These are phyloP conservation scores for Hyles euphorbiae DNA, from an alignment of 1,140 invertebrate genomes.

Conservation along the genomic window DNA sequence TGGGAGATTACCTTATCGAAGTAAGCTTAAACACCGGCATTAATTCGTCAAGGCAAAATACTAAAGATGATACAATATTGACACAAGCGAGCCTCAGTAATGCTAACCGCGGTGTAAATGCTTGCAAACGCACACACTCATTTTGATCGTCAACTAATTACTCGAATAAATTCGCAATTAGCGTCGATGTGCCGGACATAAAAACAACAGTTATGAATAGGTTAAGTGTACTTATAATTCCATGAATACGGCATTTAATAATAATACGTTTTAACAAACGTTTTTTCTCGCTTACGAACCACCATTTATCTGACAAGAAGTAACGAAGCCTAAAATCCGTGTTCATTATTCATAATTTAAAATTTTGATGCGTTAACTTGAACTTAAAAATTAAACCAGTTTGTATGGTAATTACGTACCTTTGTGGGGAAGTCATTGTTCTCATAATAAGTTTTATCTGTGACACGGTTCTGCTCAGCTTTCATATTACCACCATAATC, in stretches of 20 bases:
- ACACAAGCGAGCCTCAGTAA: too few species aligned
- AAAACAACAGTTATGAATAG: constrained; percentile 9
- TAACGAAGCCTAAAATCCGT: constrained; percentile 65
- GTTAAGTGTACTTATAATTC: constrained; percentile 7
- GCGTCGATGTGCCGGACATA: constrained; percentile 5
- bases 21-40: too few species aligned
- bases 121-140: neutral
- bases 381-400: constrained; percentile 50
- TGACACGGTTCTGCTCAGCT: constrained; percentile 5
- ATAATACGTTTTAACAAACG: constrained; percentile 43
- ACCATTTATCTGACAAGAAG: constrained; percentile 55
- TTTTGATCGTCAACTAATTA: constrained; percentile 13
- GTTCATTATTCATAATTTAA: constrained; percentile 61
- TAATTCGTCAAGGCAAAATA: too few species aligned
- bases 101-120: too few species aligned
- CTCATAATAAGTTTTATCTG: constrained; percentile 22
- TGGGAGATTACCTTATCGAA: too few species aligned
- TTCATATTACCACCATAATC: constrained; percentile 1
- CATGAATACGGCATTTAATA: constrained; percentile 23
- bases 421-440: constrained; percentile 50
- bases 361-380: constrained; percentile 45
- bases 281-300: constrained; percentile 39
- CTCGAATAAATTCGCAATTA: constrained; percentile 18
- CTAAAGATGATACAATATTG: too few species aligned
- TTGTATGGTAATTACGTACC: constrained; percentile 57